Conservation (phyloP, 2,797 vertebrate genomes). For the Xerus rutilus region DNA sequence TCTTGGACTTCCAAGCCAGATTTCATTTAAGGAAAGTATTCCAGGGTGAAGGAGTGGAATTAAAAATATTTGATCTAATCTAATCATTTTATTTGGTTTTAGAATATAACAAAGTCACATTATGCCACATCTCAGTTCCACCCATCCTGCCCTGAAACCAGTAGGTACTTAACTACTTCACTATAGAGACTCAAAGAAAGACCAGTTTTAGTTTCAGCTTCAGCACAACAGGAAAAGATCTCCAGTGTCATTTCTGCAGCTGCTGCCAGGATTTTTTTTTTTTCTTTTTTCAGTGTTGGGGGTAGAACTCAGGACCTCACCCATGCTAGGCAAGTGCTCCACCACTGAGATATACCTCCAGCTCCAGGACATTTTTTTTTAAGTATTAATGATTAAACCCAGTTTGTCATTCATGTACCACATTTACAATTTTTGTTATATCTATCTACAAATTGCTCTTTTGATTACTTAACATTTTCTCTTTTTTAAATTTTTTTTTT, state of each 20-base stretch:
- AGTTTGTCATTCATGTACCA: neutral
- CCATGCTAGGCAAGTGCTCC: too few species aligned
- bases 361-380: neutral
- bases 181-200: neutral
- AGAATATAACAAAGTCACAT: neutral
- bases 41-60: neutral
- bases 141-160: neutral
- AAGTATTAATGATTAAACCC: neutral
- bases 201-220: neutral
- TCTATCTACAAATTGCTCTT: neutral
- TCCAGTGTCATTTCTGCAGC: neutral
- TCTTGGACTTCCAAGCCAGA: neutral
- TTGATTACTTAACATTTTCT: neutral
- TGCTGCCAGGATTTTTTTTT: neutral
- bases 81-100: neutral
- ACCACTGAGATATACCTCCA: neutral
- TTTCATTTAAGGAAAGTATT: slow-evolving; percentile 18
- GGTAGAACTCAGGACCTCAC: too few species aligned
- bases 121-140: neutral
- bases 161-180: neutral
- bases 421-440: neutral
- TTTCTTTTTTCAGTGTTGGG: neutral
- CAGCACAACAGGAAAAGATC: too few species aligned
- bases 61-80: neutral
- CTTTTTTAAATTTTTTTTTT: neutral